Evolutionary conservation across 2,888 invertebrate species (phyloP).

Genomic region (Carpatolechia fugitivella): DNA sequence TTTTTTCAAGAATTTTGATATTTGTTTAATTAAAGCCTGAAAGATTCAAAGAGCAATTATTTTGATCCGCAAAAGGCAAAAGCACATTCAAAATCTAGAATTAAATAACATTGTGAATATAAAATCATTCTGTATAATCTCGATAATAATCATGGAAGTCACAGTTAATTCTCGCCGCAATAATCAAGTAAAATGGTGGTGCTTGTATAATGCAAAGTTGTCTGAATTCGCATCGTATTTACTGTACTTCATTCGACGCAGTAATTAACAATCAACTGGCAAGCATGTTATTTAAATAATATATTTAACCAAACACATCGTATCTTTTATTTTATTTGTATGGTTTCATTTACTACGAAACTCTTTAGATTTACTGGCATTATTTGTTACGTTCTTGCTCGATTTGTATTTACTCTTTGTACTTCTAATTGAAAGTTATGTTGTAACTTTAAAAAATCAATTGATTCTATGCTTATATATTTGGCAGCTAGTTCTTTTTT

Average conservation of each 20-base stretch:
- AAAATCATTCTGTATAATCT: background rate
- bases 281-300: background rate
- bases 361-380: no score
- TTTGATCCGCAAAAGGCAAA: no score
- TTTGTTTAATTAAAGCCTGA: no score
- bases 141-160: constrained; percentile 2
- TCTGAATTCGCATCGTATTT: constrained; percentile 8
- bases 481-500: no score
- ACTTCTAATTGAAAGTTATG: no score
- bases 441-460: no score
- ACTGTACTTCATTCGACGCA: background rate
- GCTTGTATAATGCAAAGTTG: constrained; percentile 13
- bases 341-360: background rate
- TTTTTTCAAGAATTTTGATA: no score
- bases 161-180: constrained; percentile 14
- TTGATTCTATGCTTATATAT: no score
- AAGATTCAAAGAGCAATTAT: no score
- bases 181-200: constrained; percentile 16
- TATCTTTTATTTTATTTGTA: background rate
- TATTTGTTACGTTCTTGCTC: no score
- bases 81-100: background rate
- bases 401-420: no score
- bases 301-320: background rate
- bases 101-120: background rate
- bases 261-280: constrained; percentile 6